Evolutionary conservation across 2,888 invertebrate genomes (phyloP), one percentile per base, ranked within the genome.

Genomic region (Mythimna loreyi): DNA sequence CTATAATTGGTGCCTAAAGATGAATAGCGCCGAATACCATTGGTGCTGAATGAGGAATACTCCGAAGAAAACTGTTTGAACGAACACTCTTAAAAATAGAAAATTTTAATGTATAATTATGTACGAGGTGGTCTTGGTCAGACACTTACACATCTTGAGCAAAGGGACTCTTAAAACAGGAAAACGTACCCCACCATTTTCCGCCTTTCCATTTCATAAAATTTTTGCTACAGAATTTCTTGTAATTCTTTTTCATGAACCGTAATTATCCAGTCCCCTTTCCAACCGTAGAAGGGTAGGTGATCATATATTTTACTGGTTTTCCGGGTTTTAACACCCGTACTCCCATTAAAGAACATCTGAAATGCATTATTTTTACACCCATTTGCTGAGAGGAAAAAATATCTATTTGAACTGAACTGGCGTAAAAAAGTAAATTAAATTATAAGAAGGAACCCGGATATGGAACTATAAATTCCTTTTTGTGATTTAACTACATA

Each of bases 241-340:
- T 75, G 40, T 60, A 57, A 11, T 56, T 61, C 43, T 55, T 58
- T 78, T 79, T 62, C 50, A 65, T 61, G 50, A 30, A 47, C 47
- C 50, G 52, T 57, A 60, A 78, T 80, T 80, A 69, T 66, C 62
- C 21, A 49, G 61, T 55, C 72, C 77, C 77, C 72, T 77, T n/a
- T 25, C 45, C 43, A 40, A 0, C 11, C 3, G 30, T 56, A 57
- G 45, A 58, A 69, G 72, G 73, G 71, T 71, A 77, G 56, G 30
- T 77, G 61, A 71, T 67, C 58, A 78, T 76, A 78, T 73, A 78
- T 67, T 56, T 73, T 52, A 71, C 58, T 16, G 73, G 64, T 55
- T 59, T 78, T 75, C 66, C 56, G 61, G 61, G 43, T 61, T 52
- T 73, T 61, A 73, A 77, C 77, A 73, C 56, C 78, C 78, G 30